Percentiles rank a stretch among this genome's conserved stretches.
Evolutionary conservation across 2,888 invertebrate species (phyloP).

Genomic region (Parnassius orleans): DNA sequence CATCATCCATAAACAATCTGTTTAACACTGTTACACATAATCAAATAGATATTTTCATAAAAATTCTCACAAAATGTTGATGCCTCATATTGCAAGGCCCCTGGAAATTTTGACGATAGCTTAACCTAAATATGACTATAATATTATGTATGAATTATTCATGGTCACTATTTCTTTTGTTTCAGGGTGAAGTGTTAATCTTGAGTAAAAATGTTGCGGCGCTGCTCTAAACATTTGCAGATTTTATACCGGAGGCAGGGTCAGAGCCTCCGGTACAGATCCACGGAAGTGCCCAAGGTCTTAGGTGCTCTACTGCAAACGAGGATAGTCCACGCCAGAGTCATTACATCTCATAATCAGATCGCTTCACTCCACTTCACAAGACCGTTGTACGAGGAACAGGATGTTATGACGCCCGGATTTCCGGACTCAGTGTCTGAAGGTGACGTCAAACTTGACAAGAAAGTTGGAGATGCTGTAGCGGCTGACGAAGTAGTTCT

Average conservation of each 20-base stretch:
- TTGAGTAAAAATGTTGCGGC: conserved; percentile 62
- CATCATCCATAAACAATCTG: too few species aligned
- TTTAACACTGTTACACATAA: too few species aligned
- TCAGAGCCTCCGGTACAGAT: conserved; percentile 60
- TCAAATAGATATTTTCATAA: too few species aligned
- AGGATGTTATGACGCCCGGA: conserved; percentile 90
- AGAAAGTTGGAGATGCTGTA: conserved; percentile 90
- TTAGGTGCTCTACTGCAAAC: conserved; percentile 47
- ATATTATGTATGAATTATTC: too few species aligned
- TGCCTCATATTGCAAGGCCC: too few species aligned
- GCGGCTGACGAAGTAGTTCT: conserved; percentile 95
- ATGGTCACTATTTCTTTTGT: conserved; percentile 17
- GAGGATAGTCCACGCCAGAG: conserved; percentile 44
- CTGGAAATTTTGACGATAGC: too few species aligned
- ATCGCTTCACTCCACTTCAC: conserved; percentile 66
- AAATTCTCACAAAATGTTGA: too few species aligned
- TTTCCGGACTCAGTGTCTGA: conserved; percentile 99
- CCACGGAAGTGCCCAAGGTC: conserved; percentile 61
- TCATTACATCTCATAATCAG: conserved; percentile 53
- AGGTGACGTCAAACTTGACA: conserved; percentile 95
- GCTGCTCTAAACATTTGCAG: conserved; percentile 74
- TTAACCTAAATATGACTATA: too few species aligned
- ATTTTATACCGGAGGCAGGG: conserved; percentile 73
- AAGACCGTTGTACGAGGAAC: conserved; percentile 66
- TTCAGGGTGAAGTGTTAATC: conserved; percentile 49